Percentiles rank a stretch among this genome's conserved stretches.
phyloP scores from a whole-genome alignment of 2,113 vertebrate species.

The Myiopsitta monachus region DNA sequence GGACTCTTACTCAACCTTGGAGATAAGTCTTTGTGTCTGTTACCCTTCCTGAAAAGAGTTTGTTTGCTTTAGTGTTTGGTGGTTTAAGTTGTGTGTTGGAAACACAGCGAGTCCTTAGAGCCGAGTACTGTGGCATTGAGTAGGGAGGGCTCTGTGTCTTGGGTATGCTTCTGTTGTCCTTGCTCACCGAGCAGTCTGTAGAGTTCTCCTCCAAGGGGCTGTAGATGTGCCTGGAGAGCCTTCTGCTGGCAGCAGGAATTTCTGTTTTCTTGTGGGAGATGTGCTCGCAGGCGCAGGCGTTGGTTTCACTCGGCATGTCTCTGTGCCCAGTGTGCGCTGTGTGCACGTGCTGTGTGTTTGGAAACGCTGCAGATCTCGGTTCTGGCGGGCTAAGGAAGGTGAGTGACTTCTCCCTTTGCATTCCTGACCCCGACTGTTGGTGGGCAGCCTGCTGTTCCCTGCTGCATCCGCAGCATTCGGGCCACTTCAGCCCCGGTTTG shows the following conservation, averaged over 20 bases:
- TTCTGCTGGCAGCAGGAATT: background rate
- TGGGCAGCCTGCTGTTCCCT: background rate
- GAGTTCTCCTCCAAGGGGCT: background rate
- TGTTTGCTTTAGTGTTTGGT: background rate
- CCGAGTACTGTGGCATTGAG: accelerated
- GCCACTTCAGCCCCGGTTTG: accelerated
- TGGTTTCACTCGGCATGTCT: background rate
- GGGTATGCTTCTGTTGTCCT: background rate
- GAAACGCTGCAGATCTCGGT: background rate
- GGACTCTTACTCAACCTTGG: background rate
- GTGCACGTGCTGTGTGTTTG: background rate
- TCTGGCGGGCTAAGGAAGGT: background rate
- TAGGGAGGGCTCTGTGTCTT: background rate
- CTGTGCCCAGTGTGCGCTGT: background rate
- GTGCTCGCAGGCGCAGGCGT: accelerated
- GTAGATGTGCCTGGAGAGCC: background rate
- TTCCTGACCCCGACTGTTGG: background rate
- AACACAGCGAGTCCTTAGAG: background rate
- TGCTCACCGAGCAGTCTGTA: background rate
- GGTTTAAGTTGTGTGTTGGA: background rate
- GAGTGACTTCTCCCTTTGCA: background rate
- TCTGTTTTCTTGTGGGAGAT: background rate
- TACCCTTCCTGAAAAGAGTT: background rate
- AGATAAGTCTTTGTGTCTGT: background rate
- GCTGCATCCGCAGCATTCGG: accelerated